Base-by-base conservation (phyloP, 1,140 invertebrate species). In the Penaeus japonicus region DNA sequence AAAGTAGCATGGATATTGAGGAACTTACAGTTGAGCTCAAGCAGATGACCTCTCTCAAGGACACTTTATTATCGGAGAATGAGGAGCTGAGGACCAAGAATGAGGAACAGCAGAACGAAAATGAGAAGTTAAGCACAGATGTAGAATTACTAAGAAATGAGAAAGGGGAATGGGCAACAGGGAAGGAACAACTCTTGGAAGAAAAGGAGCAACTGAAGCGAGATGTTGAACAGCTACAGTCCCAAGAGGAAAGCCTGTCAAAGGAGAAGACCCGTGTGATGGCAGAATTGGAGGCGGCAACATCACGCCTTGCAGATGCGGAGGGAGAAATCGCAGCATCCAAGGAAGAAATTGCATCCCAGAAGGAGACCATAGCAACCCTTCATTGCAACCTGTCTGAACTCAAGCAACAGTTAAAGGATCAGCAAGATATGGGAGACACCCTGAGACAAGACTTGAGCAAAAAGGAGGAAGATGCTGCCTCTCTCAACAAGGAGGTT, bases 1-100 rank as follows among this genome's bases (percentile, higher is more conserved):
- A 70, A 35, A 65, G 53, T 53, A 62, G 70, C n/a, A 70, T 84
- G 59, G 81, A 70, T n/a, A 84, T 84, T 35, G 81, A 84, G n/a
- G 81, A 35, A 1, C 81, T 84, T 27, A 32, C 62, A 24, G 32
- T 15, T 2, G 70, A 62, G n/a, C 62, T 84, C 27, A n/a, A 70
- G 30, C 27, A 84, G 30, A 20, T 84, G 22, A 65, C 59, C 47
- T 47, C 57, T 4, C 22, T 35, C n/a, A 84, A 47, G 32, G 81
- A 84, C 70, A 24, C 17, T 1, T 22, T 84, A 22, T 17, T 62
- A 7, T 47, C 30, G 15, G 81, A 84, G 53, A 84, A 84, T 24
- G 59, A 84, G 62, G 18, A 84, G 30, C 59, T 84, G 15, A 35
- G 12, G 35, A 84, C 47, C 39, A 62, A 47, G 7, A 84, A 65